phyloP scores from a whole-genome alignment of 2,888 invertebrate species.

The Lydus trimaculatus region DNA sequence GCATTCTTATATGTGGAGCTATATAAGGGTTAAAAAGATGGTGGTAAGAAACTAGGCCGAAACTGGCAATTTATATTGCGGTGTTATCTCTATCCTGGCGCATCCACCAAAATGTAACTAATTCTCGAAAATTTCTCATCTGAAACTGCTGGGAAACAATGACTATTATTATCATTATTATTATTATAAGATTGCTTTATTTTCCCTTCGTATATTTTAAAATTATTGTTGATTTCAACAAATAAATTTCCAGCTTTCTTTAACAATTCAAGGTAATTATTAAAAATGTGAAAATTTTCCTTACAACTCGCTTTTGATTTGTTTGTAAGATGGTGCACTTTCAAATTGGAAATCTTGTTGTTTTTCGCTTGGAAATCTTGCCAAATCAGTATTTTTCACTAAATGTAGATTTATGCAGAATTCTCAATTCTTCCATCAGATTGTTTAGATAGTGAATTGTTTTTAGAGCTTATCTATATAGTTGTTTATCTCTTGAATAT shows the following conservation, averaged over 20 bases:
- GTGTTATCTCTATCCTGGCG: conserved; percentile 1
- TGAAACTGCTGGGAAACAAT: background rate
- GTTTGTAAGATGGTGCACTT: background rate
- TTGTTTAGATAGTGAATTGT: background rate
- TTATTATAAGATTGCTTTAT: background rate
- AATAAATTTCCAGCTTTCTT: background rate
- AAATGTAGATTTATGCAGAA: background rate
- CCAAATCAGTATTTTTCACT: background rate
- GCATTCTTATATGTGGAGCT: background rate
- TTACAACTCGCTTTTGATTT: background rate
- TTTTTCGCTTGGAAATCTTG: background rate
- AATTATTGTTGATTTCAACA: background rate
- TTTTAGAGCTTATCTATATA: background rate
- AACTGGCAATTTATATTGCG: conserved; percentile 5
- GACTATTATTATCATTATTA: background rate
- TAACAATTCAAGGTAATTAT: background rate
- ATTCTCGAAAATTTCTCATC: background rate
- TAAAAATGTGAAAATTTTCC: background rate
- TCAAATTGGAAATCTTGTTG: background rate
- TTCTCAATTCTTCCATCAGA: background rate
- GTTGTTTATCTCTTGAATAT: background rate
- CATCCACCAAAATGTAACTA: conserved; percentile 9
- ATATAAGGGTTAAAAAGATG: background rate
- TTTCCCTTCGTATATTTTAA: background rate
- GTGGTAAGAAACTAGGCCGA: background rate